Conservation (phyloP, 2,888 invertebrate genomes). For the Thereva nobilitata region DNA sequence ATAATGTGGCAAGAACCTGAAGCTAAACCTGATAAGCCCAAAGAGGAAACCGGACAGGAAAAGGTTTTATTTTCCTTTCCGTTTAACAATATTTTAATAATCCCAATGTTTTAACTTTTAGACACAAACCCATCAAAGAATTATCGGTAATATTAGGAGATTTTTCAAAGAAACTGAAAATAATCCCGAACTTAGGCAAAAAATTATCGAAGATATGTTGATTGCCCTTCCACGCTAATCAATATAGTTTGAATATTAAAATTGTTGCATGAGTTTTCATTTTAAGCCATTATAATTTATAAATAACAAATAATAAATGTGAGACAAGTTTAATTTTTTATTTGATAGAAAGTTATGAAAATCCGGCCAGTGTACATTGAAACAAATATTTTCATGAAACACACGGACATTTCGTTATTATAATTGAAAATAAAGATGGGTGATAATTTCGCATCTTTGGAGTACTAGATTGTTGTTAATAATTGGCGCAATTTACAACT, state of each 20-base stretch:
- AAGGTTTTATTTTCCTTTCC: conserved; percentile 43
- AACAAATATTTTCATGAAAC: too few relatives aligned
- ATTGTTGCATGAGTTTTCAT: conserved; percentile 1
- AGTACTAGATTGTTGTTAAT: too few relatives aligned
- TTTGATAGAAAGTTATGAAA: too few relatives aligned
- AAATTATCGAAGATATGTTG: conserved; percentile 57
- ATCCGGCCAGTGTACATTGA: too few relatives aligned
- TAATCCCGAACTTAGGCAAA: conserved; percentile 53
- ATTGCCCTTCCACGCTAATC: conserved; percentile 51
- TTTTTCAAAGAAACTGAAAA: conserved; percentile 58
- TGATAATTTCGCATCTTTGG: too few relatives aligned
- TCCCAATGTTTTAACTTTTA: conserved; percentile 44
- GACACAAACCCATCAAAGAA: conserved; percentile 67
- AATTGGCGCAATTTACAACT: too few relatives aligned
- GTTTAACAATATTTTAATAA: conserved; percentile 35
- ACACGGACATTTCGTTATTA: too few relatives aligned
- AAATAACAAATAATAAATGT: too few relatives aligned
- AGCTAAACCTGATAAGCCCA: conserved; percentile 57
- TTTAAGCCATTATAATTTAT: background rate
- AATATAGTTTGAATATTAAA: conserved; percentile 10
- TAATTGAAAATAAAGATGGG: too few relatives aligned
- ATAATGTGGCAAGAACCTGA: conserved; percentile 65
- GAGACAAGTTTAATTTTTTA: too few relatives aligned
- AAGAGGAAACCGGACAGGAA: conserved; percentile 54
- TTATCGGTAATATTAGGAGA: conserved; percentile 63